phyloP scores from a whole-genome alignment of 2,888 invertebrate genomes.

The Brenthis ino region DNA sequence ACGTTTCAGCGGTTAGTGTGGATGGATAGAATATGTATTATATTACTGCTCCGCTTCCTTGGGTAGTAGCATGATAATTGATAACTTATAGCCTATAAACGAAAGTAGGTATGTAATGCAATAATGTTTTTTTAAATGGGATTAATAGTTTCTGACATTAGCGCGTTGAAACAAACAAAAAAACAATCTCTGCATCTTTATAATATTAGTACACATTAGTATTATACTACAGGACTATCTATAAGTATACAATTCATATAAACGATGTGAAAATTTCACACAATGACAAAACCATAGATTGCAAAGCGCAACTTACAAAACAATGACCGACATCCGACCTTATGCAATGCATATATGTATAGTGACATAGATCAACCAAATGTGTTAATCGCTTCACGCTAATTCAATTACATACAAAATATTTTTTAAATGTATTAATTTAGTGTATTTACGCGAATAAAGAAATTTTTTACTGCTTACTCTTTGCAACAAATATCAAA shows the following conservation, averaged over 20 bases:
- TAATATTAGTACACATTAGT: neutral
- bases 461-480: too few relatives aligned
- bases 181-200: too few relatives aligned
- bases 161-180: too few relatives aligned
- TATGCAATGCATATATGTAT: conserved; percentile 17
- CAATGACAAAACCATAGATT: conserved; percentile 22
- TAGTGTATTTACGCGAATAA: neutral
- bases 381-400: neutral
- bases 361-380: conserved; percentile 7
- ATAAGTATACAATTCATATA: neutral
- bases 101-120: too few relatives aligned
- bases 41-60: too few relatives aligned
- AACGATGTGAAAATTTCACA: neutral
- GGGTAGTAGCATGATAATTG: too few relatives aligned
- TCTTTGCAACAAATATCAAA: too few relatives aligned
- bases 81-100: too few relatives aligned
- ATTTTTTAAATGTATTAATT: neutral
- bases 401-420: neutral
- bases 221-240: neutral
- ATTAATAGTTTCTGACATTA: too few relatives aligned
- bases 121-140: too few relatives aligned
- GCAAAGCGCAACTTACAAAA: conserved; percentile 21
- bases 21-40: too few relatives aligned
- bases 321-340: conserved; percentile 23
- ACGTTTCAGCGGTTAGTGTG: too few relatives aligned